Percentiles rank a stretch among this genome's conserved stretches.
These are phyloP conservation scores for Contarinia nasturtii DNA, from an alignment of 1,140 invertebrate genomes.

Conservation along the genomic window DNA sequence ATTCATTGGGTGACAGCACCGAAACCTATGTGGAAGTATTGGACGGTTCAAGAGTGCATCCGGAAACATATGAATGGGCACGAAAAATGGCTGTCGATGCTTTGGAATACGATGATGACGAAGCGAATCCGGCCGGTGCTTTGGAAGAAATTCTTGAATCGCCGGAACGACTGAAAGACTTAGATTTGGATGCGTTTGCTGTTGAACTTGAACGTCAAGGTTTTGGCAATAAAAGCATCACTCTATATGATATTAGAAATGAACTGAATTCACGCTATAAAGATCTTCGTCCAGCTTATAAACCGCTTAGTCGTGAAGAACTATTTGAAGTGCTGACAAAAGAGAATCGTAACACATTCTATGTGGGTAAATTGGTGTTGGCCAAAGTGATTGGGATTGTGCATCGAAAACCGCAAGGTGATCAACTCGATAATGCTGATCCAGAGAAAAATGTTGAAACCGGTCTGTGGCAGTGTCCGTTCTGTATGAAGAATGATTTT, in stretches of 20 bases:
- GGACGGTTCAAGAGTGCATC: slow-evolving; percentile 94
- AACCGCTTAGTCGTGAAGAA: slow-evolving; percentile 64
- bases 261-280: slow-evolving; percentile 93
- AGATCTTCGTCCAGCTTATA: slow-evolving; percentile 69
- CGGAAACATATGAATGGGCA: slow-evolving; percentile 98
- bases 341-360: slow-evolving; percentile 89
- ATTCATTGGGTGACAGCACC: slow-evolving; percentile 79
- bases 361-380: slow-evolving; percentile 71
- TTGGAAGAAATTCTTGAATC: slow-evolving; percentile 93
- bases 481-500: slow-evolving; percentile 79
- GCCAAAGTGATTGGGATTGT: slow-evolving; percentile 59
- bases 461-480: slow-evolving; percentile 91
- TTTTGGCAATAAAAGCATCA: slow-evolving; percentile 94
- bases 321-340: slow-evolving; percentile 91
- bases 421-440: slow-evolving; percentile 88
- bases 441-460: slow-evolving; percentile 86
- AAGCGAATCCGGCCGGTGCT: slow-evolving; percentile 87
- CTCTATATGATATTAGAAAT: slow-evolving; percentile 90
- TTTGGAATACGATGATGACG: slow-evolving; percentile 92
- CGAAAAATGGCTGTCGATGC: slow-evolving; percentile 99
- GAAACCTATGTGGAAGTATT: slow-evolving; percentile 91
- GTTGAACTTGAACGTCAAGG: slow-evolving; percentile 90
- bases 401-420: slow-evolving; percentile 73
- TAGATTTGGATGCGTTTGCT: slow-evolving; percentile 97
- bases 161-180: slow-evolving; percentile 85